phyloP scores from a whole-genome alignment of 1,140 invertebrate genomes.

The Aphaenogaster rudis region DNA sequence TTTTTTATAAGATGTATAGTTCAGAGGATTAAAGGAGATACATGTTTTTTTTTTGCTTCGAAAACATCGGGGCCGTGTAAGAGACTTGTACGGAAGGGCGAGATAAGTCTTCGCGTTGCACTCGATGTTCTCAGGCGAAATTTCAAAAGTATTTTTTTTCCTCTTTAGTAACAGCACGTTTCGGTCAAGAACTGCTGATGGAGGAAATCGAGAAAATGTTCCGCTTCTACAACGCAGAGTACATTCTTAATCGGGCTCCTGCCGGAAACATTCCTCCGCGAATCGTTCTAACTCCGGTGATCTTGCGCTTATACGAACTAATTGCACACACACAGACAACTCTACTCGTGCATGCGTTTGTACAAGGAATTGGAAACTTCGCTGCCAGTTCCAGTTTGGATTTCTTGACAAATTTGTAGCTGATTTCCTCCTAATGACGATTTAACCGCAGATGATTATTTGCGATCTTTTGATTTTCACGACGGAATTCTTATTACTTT shows the following conservation, averaged over 20 bases:
- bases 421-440: background rate
- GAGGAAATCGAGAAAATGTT: conserved; percentile 9
- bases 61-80: background rate
- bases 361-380: background rate
- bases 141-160: background rate
- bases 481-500: background rate
- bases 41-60: conserved; percentile 8
- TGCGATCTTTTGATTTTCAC: background rate
- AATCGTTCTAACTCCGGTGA: background rate
- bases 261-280: conserved; percentile 21
- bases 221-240: background rate
- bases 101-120: conserved; percentile 64
- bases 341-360: background rate
- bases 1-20: background rate
- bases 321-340: background rate
- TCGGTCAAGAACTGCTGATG: conserved; percentile 5
- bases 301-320: conserved; percentile 2
- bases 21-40: conserved; percentile 7
- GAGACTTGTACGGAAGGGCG: background rate
- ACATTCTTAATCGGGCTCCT: conserved; percentile 8
- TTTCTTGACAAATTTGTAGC: background rate
- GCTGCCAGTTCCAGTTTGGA: background rate
- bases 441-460: background rate
- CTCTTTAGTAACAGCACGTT: background rate
- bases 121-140: conserved; percentile 13